A percentile compares a stretch with the other conserved stretches of the same genome.
Conservation (phyloP, 2,888 invertebrate genomes). For the Heliconius sara region DNA sequence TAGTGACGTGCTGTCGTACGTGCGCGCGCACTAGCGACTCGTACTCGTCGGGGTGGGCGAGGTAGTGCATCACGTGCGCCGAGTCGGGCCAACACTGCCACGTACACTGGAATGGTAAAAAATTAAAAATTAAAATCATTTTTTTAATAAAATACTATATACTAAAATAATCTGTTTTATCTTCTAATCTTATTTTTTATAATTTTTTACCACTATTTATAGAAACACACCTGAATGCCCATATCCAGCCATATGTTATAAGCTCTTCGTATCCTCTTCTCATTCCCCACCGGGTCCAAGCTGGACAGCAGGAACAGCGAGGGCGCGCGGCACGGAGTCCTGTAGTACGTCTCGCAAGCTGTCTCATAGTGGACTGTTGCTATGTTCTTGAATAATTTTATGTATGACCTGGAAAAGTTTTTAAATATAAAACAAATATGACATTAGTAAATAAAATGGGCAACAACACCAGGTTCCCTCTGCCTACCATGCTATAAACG, state of each 20-base stretch:
- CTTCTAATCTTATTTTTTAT: too few species aligned
- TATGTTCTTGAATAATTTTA: slow-evolving; percentile 90
- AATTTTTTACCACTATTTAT: too few species aligned
- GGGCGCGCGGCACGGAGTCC: slow-evolving; percentile 89
- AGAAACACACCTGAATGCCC: slow-evolving; percentile 86
- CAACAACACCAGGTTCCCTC: too few species aligned
- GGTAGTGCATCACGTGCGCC: slow-evolving; percentile 87
- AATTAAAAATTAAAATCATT: too few species aligned
- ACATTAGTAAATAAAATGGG: too few species aligned
- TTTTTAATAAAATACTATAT: too few species aligned
- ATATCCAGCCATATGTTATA: slow-evolving; percentile 89
- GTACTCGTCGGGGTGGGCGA: slow-evolving; percentile 86
- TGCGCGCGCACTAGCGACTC: slow-evolving; percentile 84
- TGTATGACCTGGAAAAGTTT: slow-evolving; percentile 80
- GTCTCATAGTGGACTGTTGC: slow-evolving; percentile 92
- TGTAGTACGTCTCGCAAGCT: slow-evolving; percentile 92
- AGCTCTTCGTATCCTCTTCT: slow-evolving; percentile 87
- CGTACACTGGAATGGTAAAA: slow-evolving; percentile 75
- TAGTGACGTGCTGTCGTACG: slow-evolving; percentile 65
- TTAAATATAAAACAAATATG: neutral
- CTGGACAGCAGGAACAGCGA: slow-evolving; percentile 89
- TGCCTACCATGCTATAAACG: too few species aligned
- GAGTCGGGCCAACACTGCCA: slow-evolving; percentile 90
- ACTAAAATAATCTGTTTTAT: too few species aligned
- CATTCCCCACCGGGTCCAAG: slow-evolving; percentile 87